Evolutionary conservation across 2,888 invertebrate genomes (phyloP), one percentile per base, ranked within the genome.

Genomic region (Drosophila ustulata): DNA sequence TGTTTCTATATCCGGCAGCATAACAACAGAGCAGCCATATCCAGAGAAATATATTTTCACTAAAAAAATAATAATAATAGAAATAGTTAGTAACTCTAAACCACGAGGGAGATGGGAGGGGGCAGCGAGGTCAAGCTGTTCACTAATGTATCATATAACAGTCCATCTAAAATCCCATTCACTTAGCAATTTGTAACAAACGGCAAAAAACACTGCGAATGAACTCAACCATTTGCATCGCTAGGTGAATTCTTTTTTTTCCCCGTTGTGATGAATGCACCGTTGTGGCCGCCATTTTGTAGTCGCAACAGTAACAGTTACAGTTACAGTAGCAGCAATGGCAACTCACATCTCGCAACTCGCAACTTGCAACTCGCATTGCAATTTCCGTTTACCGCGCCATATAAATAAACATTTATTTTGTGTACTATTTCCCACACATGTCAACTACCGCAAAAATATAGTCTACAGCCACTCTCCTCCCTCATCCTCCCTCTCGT

Each of bases 371-470:
- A 49, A 66, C 75, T 79, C 73, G 68, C 78, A 76, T 76, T 87
- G 85, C 89, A 84, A 89, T 84, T 89, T 84, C 89, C 85, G 84
- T 66, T 82, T 69, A 71, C 64, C 50, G 71, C 72, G 77, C 81
- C 84, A 87, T 78, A 88, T 78, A 89, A 89, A 89, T 83, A 86
- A 83, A 82, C 82, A 82, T 82, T 82, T 82, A 79, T 82, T 82
- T 83, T 70, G 77, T 86, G 83, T 81, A 64, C 79, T 79, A 80
- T 66, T 83, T 78, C 66, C 85, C 80, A 67, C 78, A 78, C 80
- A 62, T 80, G 78, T 78, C 76, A 77, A 73, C 77, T 76, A 69
- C 77, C 75, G 73, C 75, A 59, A 63, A 77, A 65, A 75, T 76
- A 75, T 75, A 47, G 72, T 49, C 55, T n/a, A 39, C 9, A n/a